Conservation (phyloP, 2,113 vertebrate species). For the Monopterus albus region DNA sequence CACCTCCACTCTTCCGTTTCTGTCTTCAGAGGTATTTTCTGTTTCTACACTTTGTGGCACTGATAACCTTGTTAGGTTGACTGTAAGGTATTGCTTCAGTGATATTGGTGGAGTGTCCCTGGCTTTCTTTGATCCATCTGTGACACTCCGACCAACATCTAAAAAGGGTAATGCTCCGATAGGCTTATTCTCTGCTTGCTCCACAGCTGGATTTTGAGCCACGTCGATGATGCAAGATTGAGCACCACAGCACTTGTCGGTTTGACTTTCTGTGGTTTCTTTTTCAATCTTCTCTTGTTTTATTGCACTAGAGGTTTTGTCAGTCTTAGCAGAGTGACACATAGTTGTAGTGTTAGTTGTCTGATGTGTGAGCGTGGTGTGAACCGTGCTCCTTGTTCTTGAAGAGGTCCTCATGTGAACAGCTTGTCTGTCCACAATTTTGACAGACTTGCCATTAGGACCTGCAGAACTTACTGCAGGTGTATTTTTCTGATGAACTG, state of each 20-base stretch:
- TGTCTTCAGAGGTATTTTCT: slow-evolving; percentile 31
- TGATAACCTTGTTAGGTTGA: slow-evolving; percentile 78
- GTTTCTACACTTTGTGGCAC: slow-evolving; percentile 42
- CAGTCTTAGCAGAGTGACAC: not conserved
- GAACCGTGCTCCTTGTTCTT: slow-evolving; percentile 59
- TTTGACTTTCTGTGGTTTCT: slow-evolving; percentile 15
- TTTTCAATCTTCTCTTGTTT: slow-evolving; percentile 35
- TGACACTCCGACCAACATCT: slow-evolving; percentile 14
- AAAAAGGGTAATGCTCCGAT: not conserved
- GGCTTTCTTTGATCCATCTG: slow-evolving; percentile 15
- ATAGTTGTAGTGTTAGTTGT: not conserved
- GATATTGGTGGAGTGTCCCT: slow-evolving; percentile 57
- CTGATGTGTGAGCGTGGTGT: not conserved
- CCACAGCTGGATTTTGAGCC: not conserved
- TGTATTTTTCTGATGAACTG: slow-evolving; percentile 13
- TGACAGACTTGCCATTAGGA: slow-evolving; percentile 43
- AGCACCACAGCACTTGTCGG: slow-evolving; percentile 2
- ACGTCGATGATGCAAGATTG: not conserved
- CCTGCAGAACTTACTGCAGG: not conserved
- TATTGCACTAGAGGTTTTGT: slow-evolving; percentile 41
- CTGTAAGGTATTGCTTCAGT: slow-evolving; percentile 81
- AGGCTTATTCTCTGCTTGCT: not conserved
- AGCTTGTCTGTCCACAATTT: slow-evolving; percentile 35
- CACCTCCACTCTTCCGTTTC: slow-evolving; percentile 9
- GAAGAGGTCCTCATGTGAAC: slow-evolving; percentile 56